Base-by-base conservation (phyloP, 2,797 vertebrate species). In the Macropodus opercularis region DNA sequence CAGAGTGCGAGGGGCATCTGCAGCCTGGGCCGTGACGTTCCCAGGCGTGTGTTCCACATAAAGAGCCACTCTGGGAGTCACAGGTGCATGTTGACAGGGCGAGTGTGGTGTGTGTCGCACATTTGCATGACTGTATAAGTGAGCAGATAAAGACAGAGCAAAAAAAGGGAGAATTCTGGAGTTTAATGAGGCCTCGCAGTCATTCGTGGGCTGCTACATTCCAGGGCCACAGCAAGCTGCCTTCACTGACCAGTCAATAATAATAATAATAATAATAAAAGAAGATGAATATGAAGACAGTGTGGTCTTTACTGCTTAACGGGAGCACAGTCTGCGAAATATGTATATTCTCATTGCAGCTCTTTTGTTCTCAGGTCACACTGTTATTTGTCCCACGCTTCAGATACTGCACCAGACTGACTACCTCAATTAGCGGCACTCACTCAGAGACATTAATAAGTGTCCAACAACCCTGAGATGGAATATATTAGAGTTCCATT, bases 401-500 rank as follows among this genome's bases (percentile, higher is more conserved):
- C 74, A 57, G 76, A 66, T 81, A 77, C 77, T 18, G 51, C 70
- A 60, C 46, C 56, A 78, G 75, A 85, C 75, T 69, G 84, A 84
- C 80, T 79, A 36, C 66, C 74, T 86, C 81, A 86, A 90, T 90
- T 91, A 90, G 85, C 53, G 56, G 60, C 84, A 66, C 80, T 88
- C 89, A 77, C 73, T 61, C 76, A 64, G 42, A 88, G 77, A 81
- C 79, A 84, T 89, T 90, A 88, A 84, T 81, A 88, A 75, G 77
- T 72, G 77, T 87, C 78, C 75, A 69, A 67, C 64, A 74, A 75
- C 83, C 69, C 80, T 81, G 57, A 78, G 82, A 85, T 53, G 63
- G 85, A 85, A 87, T 85, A 83, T 72, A 87, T 89, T 83, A 88
- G 56, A 82, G 63, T 83, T 87, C 79, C 81, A 83, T 89, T 89